Conservation (phyloP, 2,888 invertebrate species). For the Aspidiotus rigidus region DNA sequence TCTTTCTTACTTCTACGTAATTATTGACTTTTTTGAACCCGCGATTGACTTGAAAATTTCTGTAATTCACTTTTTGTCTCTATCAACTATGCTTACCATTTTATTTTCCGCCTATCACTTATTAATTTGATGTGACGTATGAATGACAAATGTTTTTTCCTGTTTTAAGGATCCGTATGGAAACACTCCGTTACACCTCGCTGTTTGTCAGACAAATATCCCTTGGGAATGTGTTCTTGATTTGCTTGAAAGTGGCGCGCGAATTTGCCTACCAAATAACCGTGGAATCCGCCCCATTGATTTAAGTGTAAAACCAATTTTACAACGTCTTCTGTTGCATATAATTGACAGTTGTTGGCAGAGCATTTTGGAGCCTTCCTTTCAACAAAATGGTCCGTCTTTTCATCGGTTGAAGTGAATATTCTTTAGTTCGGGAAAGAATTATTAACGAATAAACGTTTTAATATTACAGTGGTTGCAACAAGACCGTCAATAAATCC, state of each 20-base stretch:
- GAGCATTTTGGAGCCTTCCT: conserved; percentile 35
- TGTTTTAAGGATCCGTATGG: conserved; percentile 46
- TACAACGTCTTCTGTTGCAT: conserved; percentile 47
- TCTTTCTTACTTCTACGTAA: no score
- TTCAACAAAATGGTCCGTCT: conserved; percentile 15
- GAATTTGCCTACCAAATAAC: conserved; percentile 45
- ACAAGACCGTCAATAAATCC: conserved; percentile 33
- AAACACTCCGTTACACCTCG: conserved; percentile 51
- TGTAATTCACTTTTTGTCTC: no score
- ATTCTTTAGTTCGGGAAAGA: neutral
- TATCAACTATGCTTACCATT: neutral
- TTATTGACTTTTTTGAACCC: no score
- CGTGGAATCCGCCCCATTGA: conserved; percentile 48
- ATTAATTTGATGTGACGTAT: neutral
- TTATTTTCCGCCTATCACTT: neutral
- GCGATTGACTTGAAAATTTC: no score
- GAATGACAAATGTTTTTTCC: neutral
- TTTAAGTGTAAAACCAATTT: conserved; percentile 45
- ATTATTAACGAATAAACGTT: neutral
- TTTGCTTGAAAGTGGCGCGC: conserved; percentile 48
- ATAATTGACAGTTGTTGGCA: conserved; percentile 45
- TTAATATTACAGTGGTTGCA: conserved; percentile 7
- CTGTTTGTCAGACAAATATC: conserved; percentile 48
- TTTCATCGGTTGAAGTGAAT: neutral
- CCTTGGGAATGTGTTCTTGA: conserved; percentile 48